Percentiles rank a stretch among this genome's conserved stretches.
Conservation (phyloP, 2,888 invertebrate genomes). For the Venusia cambrica region DNA sequence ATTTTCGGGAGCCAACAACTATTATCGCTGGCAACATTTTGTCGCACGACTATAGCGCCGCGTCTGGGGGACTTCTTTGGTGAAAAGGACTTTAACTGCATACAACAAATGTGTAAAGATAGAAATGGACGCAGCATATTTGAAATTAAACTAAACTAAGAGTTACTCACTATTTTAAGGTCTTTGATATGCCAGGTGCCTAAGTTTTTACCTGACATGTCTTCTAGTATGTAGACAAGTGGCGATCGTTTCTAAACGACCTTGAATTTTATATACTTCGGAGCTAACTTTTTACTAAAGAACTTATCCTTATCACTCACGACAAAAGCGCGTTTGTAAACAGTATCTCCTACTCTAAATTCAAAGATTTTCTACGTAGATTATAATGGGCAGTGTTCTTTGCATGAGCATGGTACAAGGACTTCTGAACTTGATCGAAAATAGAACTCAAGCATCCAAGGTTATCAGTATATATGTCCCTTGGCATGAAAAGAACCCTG, state of each 20-base stretch:
- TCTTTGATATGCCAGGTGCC: conserved; percentile 28
- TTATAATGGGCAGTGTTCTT: conserved; percentile 21
- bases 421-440: conserved; percentile 21
- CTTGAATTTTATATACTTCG: conserved; percentile 26
- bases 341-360: conserved; percentile 25
- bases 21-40: too few species aligned
- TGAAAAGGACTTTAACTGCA: too few species aligned
- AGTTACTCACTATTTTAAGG: conserved; percentile 12
- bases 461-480: conserved; percentile 23
- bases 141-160: too few species aligned
- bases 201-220: conserved; percentile 19
- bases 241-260: conserved; percentile 22
- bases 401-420: conserved; percentile 15
- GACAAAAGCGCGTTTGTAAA: conserved; percentile 18
- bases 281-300: conserved; percentile 30
- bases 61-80: too few species aligned
- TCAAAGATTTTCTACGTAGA: conserved; percentile 22
- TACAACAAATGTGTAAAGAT: too few species aligned
- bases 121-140: too few species aligned
- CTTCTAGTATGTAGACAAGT: conserved; percentile 24
- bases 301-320: conserved; percentile 26
- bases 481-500: conserved; percentile 22
- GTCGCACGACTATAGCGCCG: too few species aligned
- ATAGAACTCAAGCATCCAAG: conserved; percentile 6
- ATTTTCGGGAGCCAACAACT: too few species aligned